Conservation (phyloP, 2,113 vertebrate species). For the Clinocottus analis region DNA sequence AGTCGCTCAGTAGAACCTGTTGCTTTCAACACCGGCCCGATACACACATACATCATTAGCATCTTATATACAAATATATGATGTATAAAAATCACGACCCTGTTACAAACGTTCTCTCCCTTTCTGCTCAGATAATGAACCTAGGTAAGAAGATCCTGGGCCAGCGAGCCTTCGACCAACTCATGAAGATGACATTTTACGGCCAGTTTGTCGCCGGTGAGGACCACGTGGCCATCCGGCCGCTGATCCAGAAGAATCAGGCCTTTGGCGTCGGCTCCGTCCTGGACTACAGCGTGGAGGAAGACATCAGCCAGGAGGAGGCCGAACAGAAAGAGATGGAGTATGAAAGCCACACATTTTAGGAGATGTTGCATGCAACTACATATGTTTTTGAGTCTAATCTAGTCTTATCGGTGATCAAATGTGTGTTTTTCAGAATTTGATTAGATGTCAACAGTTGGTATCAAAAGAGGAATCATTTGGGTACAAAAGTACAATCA, state of each 20-base stretch:
- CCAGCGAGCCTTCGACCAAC: conserved; percentile 82
- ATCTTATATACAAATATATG: too few species aligned
- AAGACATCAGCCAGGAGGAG: conserved; percentile 86
- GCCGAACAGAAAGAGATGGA: conserved; percentile 77
- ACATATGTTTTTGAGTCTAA: background rate
- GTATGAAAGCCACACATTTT: conserved; percentile 72
- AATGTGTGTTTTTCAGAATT: background rate
- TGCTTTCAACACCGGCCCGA: conserved; percentile 5
- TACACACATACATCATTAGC: too few species aligned
- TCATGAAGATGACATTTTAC: conserved; percentile 97
- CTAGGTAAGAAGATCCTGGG: conserved; percentile 85
- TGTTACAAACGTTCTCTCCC: background rate
- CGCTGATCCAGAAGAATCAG: conserved; percentile 87
- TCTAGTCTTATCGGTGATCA: background rate
- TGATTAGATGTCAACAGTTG: background rate
- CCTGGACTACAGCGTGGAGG: conserved; percentile 91
- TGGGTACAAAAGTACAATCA: background rate
- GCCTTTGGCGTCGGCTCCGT: conserved; percentile 90
- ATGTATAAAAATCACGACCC: too few species aligned
- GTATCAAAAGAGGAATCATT: background rate
- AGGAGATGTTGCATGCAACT: background rate
- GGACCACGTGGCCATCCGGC: conserved; percentile 88
- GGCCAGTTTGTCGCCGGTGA: conserved; percentile 96
- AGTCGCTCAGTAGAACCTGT: background rate
- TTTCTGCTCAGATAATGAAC: conserved; percentile 82